Evolutionary conservation across 2,113 vertebrate genomes (phyloP), one percentile per base, ranked within the genome.

Genomic region (Anguilla rostrata): DNA sequence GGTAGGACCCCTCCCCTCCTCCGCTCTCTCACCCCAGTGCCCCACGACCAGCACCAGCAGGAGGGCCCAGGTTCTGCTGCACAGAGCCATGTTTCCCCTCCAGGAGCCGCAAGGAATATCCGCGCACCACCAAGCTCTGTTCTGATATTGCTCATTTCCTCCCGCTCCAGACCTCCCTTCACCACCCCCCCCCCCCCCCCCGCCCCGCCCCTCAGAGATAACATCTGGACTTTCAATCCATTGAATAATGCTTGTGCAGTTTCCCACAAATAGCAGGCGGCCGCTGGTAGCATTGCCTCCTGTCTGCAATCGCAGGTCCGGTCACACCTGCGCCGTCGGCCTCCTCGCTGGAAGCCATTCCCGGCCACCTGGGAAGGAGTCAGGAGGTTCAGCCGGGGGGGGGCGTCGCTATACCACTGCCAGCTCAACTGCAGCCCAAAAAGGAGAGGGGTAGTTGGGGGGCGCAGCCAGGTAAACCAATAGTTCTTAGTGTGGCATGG

Each of bases 141-240:
- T 87, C 83, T 85, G 88, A 89, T 63, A 89, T 85, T 5, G 0
- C n/a, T 56, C 71, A 20, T 78, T 29, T 4, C 18, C 78, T 80
- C 16, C 18, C 46, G 14, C 22, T 43, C 53, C 26, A 26, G 18
- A 63, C 81, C 84, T 41, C 88, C 18, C 80, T 83, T 78, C n/a
- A 41, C 71, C 53, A 41, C 34, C 20, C n/a, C 83, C 83, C 63
- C n/a, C 83, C 83, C 63, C n/a, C 79, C 85, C 83, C n/a, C 83
- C 43, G 15, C 29, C 81, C 56, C 84, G 56, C 83, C 78, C 53
- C 83, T 26, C 0, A 82, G 15, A 89, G 94, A 95, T 95, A 95
- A 94, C 39, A 85, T 2, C 14, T 91, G 94, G 94, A 96, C 95
- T 96, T 95, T 94, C 94, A 83, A 87, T 83, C 91, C 82, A 92